Conservation (phyloP, 2,888 invertebrate species). For the Cryptocephalus primarius region DNA sequence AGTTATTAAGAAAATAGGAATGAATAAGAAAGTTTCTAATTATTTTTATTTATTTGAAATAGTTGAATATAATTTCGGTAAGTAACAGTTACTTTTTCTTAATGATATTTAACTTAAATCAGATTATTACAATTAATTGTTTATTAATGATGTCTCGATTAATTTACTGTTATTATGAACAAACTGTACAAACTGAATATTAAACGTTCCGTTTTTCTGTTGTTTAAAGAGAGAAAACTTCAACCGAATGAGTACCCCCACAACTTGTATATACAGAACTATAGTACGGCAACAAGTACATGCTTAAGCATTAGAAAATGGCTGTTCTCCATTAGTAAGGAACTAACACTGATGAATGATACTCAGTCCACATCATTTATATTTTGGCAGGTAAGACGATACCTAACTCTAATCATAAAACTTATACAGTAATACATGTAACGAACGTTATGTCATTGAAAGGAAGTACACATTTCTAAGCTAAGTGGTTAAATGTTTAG, state of each 20-base stretch:
- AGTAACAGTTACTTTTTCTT: slow-evolving; percentile 25
- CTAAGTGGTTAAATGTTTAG: too few relatives aligned
- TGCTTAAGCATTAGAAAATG: slow-evolving; percentile 84
- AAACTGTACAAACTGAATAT: background rate
- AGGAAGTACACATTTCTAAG: too few relatives aligned
- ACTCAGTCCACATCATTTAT: slow-evolving; percentile 71
- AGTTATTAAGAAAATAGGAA: slow-evolving; percentile 71
- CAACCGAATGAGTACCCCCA: slow-evolving; percentile 92
- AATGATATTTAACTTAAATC: background rate
- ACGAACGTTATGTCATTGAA: too few relatives aligned
- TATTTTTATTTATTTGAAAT: slow-evolving; percentile 96
- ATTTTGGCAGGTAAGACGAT: slow-evolving; percentile 63
- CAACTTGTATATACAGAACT: slow-evolving; percentile 97
- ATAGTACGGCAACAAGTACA: slow-evolving; percentile 92
- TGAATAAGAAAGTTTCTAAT: slow-evolving; percentile 70
- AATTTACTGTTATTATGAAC: too few relatives aligned
- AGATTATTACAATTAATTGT: background rate
- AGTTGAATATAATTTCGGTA: slow-evolving; percentile 93
- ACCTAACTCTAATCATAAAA: background rate
- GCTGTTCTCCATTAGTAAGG: slow-evolving; percentile 67
- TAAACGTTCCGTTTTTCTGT: background rate
- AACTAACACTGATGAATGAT: slow-evolving; percentile 53
- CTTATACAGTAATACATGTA: too few relatives aligned
- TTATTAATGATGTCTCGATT: background rate
- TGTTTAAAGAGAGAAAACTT: slow-evolving; percentile 72